Evolutionary conservation across 2,888 invertebrate species (phyloP).

Genomic region (Erebia epiphron): DNA sequence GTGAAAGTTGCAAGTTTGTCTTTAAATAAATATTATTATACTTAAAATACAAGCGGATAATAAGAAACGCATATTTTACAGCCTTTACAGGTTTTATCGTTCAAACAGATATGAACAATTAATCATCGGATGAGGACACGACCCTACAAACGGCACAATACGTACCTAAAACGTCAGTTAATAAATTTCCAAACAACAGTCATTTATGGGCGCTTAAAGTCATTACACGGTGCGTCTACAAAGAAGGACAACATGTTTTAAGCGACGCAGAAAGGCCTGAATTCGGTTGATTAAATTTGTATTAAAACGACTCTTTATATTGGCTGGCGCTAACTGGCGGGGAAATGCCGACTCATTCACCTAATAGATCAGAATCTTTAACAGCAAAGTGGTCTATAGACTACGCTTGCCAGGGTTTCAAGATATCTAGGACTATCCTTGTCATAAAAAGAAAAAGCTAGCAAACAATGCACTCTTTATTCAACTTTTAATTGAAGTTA

Average conservation of each 20-base stretch:
- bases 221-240: conserved; percentile 76
- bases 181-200: conserved; percentile 75
- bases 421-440: conserved; percentile 10
- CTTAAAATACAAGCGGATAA: conserved; percentile 7
- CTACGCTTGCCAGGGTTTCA: not conserved
- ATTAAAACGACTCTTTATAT: conserved; percentile 74
- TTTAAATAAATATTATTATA: not conserved
- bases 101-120: conserved; percentile 48
- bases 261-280: conserved; percentile 67
- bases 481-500: too few species aligned
- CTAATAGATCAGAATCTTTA: conserved; percentile 80
- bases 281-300: conserved; percentile 81
- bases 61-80: conserved; percentile 6
- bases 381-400: conserved; percentile 59
- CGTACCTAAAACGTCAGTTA: conserved; percentile 64
- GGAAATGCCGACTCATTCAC: conserved; percentile 67
- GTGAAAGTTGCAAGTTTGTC: not conserved
- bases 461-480: too few species aligned
- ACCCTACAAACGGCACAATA: conserved; percentile 58
- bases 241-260: conserved; percentile 67
- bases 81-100: conserved; percentile 12
- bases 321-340: conserved; percentile 68
- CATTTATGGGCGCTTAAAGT: conserved; percentile 75
- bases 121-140: conserved; percentile 60
- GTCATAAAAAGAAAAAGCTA: not conserved